Evolutionary conservation across 2,888 invertebrate species (phyloP).

Genomic region (Trichopria drosophilae): DNA sequence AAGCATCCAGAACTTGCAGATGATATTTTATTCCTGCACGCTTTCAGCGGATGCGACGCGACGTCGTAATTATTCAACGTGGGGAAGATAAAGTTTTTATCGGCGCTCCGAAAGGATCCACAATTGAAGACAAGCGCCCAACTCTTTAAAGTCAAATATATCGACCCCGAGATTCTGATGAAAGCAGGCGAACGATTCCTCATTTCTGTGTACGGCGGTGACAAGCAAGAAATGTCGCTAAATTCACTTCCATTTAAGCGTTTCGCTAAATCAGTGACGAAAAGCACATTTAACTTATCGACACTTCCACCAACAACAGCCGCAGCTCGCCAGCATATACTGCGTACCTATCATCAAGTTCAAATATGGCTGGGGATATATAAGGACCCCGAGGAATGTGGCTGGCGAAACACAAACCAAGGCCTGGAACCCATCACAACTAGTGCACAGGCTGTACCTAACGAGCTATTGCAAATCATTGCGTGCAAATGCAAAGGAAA

Average conservation of each 20-base stretch:
- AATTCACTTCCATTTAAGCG: background rate
- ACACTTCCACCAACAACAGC: slow-evolving; percentile 2
- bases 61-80: background rate
- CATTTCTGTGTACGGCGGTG: background rate
- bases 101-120: background rate
- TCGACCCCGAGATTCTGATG: background rate
- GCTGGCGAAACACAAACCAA: background rate
- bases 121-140: background rate
- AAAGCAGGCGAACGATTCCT: slow-evolving; percentile 1
- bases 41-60: slow-evolving; percentile 1
- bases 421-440: background rate
- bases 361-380: slow-evolving; percentile 13
- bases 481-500: slow-evolving; percentile 2
- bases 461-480: slow-evolving; percentile 1
- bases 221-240: background rate
- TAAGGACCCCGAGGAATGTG: slow-evolving; percentile 3
- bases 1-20: background rate
- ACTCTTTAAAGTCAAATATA: slow-evolving; percentile 2
- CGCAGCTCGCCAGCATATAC: slow-evolving; percentile 1
- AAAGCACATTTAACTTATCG: slow-evolving; percentile 1
- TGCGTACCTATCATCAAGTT: slow-evolving; percentile 5
- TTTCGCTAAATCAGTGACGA: background rate
- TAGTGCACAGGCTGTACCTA: background rate
- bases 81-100: slow-evolving; percentile 2
- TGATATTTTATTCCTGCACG: slow-evolving; percentile 8